phyloP scores from a whole-genome alignment of 2,797 vertebrate genomes.

The Sarcophilus harrisii region DNA sequence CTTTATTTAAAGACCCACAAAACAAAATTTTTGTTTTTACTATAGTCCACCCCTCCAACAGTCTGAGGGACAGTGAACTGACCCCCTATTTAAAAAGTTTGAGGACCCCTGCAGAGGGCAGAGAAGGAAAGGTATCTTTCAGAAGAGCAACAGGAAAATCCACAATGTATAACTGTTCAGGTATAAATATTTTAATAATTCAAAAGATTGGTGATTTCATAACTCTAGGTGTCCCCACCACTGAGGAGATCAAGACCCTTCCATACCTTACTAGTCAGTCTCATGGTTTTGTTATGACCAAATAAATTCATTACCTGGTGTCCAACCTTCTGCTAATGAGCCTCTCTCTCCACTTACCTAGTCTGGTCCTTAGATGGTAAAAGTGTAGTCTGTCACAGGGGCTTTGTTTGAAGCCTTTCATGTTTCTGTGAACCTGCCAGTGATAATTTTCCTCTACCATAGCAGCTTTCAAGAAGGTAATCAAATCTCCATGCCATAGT shows the following conservation, averaged over 20 bases:
- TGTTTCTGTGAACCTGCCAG: background rate
- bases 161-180: background rate
- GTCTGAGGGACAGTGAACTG: no score
- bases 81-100: no score
- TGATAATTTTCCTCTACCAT: background rate
- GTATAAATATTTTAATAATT: background rate
- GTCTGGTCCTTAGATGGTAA: background rate
- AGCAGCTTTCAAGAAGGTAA: background rate
- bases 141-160: background rate
- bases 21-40: no score
- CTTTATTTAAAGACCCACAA: no score
- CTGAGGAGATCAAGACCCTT: background rate
- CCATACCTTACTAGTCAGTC: background rate
- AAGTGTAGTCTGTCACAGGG: background rate
- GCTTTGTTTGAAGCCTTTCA: background rate
- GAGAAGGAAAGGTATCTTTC: background rate
- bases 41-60: no score
- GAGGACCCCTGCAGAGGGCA: no score
- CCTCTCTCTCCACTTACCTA: background rate
- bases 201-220: background rate
- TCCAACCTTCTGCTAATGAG: background rate
- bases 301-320: background rate
- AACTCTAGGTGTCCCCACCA: background rate
- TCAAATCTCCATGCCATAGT: background rate
- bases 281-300: background rate